phyloP scores from a whole-genome alignment of 2,113 vertebrate species.

The Megalops atlanticus region DNA sequence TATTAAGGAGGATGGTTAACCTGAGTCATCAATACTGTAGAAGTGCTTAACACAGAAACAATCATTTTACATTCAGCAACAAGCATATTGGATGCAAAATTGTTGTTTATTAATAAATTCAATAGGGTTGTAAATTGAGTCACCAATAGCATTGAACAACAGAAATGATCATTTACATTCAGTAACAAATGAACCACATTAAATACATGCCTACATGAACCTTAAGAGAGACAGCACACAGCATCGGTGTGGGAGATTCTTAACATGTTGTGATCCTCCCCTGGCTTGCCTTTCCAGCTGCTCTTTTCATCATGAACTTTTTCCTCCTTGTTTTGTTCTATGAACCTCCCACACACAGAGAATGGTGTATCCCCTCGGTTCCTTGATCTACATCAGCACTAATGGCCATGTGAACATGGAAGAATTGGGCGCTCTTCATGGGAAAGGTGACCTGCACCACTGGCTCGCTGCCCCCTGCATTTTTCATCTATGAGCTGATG shows the following conservation, averaged over 20 bases:
- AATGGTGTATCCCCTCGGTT: not conserved
- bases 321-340: not conserved
- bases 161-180: not conserved
- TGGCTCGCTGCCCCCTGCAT: not conserved
- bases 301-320: not conserved
- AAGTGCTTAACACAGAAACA: too few relatives aligned
- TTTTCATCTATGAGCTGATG: too few relatives aligned
- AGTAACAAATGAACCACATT: not conserved
- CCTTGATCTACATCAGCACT: slow-evolving; percentile 14
- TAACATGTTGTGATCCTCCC: not conserved
- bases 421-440: not conserved
- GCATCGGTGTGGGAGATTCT: not conserved
- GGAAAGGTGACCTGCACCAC: not conserved
- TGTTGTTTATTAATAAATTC: too few relatives aligned
- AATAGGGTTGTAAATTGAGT: too few relatives aligned
- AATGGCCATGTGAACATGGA: slow-evolving; percentile 6
- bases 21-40: too few relatives aligned
- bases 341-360: not conserved
- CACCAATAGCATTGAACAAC: too few relatives aligned
- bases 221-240: not conserved
- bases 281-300: not conserved
- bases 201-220: not conserved
- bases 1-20: not conserved
- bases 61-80: too few relatives aligned
- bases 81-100: too few relatives aligned